A percentile compares a stretch with the other conserved stretches of the same genome.
phyloP scores from a whole-genome alignment of 2,888 invertebrate genomes.

The Lasioglossum marginatum region DNA sequence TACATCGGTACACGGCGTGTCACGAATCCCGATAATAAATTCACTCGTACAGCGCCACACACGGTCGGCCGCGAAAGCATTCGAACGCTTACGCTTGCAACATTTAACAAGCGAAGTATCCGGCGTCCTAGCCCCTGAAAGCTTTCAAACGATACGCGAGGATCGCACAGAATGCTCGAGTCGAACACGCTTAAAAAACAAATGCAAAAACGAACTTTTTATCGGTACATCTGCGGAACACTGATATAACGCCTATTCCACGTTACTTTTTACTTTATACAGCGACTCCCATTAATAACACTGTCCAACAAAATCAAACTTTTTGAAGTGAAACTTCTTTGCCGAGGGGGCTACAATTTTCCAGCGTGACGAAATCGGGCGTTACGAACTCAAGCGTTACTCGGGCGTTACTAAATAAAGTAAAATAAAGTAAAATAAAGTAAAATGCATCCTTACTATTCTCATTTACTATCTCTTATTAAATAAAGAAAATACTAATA shows the following conservation, averaged over 20 bases:
- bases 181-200: background rate
- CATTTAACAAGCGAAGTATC: slow-evolving; percentile 1
- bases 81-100: background rate
- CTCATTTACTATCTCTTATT: too few species aligned
- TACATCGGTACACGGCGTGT: background rate
- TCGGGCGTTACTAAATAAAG: too few species aligned
- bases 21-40: slow-evolving; percentile 33
- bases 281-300: too few species aligned
- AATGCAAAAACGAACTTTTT: background rate
- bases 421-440: too few species aligned
- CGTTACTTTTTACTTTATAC: background rate
- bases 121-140: background rate
- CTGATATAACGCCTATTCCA: background rate
- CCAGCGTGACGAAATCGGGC: too few species aligned
- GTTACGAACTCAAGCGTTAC: too few species aligned
- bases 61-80: background rate
- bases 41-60: background rate
- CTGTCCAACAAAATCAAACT: too few species aligned
- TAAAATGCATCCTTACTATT: too few species aligned
- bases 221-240: background rate
- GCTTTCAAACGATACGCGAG: background rate
- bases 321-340: too few species aligned
- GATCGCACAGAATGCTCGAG: background rate
- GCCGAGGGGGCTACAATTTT: too few species aligned
- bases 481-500: too few species aligned